Evolutionary conservation across 2,888 invertebrate species (phyloP).

Genomic region (Thymelicus sylvestris): DNA sequence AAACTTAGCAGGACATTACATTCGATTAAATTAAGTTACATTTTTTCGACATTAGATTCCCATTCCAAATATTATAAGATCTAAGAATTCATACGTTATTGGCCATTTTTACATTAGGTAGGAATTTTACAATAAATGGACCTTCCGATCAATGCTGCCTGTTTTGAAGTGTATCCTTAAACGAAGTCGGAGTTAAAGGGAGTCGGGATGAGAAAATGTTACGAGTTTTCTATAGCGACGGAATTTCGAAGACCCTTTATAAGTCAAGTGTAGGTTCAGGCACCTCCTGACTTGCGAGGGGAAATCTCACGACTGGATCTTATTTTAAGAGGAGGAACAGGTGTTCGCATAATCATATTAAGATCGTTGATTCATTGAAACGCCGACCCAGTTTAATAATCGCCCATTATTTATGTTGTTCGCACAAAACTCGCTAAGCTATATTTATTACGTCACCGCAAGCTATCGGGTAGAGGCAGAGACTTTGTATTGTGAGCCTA

Average conservation of each 20-base stretch:
- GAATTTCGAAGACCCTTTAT: slow-evolving; percentile 50
- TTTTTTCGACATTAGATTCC: too few relatives aligned
- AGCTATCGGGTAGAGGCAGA: slow-evolving; percentile 11
- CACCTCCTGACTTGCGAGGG: slow-evolving; percentile 37
- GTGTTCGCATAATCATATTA: slow-evolving; percentile 33
- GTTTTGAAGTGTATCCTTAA: too few relatives aligned
- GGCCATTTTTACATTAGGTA: too few relatives aligned
- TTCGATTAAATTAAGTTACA: too few relatives aligned
- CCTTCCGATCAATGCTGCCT: too few relatives aligned
- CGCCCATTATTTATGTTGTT: slow-evolving; percentile 33
- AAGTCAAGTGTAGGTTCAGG: slow-evolving; percentile 61
- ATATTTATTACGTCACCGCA: slow-evolving; percentile 16
- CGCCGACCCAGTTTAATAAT: slow-evolving; percentile 34
- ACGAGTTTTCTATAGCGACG: slow-evolving; percentile 44
- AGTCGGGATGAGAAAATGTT: slow-evolving; percentile 27
- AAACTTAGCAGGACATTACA: too few relatives aligned
- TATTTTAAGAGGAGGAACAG: slow-evolving; percentile 33
- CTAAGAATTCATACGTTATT: too few relatives aligned
- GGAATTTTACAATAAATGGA: too few relatives aligned
- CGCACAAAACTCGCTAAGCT: slow-evolving; percentile 21
- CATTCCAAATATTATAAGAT: too few relatives aligned
- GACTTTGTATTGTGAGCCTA: slow-evolving; percentile 19
- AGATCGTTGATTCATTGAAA: slow-evolving; percentile 33
- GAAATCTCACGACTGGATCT: slow-evolving; percentile 19
- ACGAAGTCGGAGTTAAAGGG: neutral